phyloP scores from a whole-genome alignment of 2,888 invertebrate genomes.

The Piscicola geometra region DNA sequence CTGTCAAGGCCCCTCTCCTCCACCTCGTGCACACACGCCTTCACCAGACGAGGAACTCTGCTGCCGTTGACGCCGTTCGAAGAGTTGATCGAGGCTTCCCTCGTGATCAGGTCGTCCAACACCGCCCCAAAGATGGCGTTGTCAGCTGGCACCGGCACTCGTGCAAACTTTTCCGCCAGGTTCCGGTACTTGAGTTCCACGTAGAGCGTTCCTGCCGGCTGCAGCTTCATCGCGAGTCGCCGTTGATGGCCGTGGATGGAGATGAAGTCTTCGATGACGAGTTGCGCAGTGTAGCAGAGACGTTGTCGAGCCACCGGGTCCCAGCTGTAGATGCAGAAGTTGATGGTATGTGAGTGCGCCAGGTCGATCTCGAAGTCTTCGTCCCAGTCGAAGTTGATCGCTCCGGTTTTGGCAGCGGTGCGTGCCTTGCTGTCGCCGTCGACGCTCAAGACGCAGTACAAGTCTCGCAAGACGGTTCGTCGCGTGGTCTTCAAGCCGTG shows the following conservation, averaged over 20 bases:
- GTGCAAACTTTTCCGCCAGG: slow-evolving; percentile 72
- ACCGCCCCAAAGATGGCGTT: slow-evolving; percentile 61
- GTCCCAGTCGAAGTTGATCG: slow-evolving; percentile 97
- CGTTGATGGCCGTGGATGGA: slow-evolving; percentile 58
- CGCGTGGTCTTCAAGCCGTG: slow-evolving; percentile 57
- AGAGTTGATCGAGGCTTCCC: slow-evolving; percentile 58
- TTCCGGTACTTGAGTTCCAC: slow-evolving; percentile 60
- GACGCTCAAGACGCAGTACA: slow-evolving; percentile 95
- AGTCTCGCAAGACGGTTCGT: slow-evolving; percentile 61
- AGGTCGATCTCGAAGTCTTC: slow-evolving; percentile 96
- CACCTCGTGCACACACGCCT: slow-evolving; percentile 90
- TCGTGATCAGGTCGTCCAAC: slow-evolving; percentile 61
- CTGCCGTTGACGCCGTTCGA: slow-evolving; percentile 54
- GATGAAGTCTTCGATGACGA: slow-evolving; percentile 33
- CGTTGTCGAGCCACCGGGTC: slow-evolving; percentile 89
- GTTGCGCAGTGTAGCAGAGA: slow-evolving; percentile 55
- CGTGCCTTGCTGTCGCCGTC: slow-evolving; percentile 92
- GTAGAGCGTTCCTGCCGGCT: slow-evolving; percentile 73
- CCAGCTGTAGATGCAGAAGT: slow-evolving; percentile 96
- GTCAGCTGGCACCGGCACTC: slow-evolving; percentile 17
- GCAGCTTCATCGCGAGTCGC: slow-evolving; percentile 77
- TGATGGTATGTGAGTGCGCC: slow-evolving; percentile 81
- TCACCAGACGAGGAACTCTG: slow-evolving; percentile 78
- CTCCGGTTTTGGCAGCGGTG: slow-evolving; percentile 90
- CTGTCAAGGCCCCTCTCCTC: slow-evolving; percentile 89